These are phyloP conservation scores for Myrmophylax atrothorax DNA, from an alignment of 2,113 vertebrate species.

Conservation along the genomic window DNA sequence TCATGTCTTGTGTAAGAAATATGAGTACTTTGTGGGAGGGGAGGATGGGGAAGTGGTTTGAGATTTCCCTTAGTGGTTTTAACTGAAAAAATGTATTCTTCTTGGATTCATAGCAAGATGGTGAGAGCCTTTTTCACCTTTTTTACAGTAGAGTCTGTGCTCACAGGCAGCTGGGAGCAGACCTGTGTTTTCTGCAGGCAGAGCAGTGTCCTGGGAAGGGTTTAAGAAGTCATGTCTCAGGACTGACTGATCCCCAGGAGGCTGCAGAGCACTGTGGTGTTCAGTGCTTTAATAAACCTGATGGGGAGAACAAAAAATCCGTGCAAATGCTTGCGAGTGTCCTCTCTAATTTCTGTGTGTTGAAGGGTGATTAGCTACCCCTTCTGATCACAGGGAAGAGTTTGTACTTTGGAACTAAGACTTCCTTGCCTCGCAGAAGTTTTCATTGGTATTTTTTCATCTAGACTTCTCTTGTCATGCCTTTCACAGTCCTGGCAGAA, in stretches of 20 bases:
- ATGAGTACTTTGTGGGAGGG: background rate
- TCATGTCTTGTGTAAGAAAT: background rate
- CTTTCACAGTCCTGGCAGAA: background rate
- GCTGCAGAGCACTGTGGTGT: background rate
- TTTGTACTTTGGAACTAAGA: background rate
- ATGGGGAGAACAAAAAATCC: background rate
- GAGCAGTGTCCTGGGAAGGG: background rate
- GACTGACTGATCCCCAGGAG: background rate
- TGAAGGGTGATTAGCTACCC: background rate
- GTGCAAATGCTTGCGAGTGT: background rate
- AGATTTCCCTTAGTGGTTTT: background rate
- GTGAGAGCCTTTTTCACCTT: background rate
- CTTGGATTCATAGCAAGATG: background rate
- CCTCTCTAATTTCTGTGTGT: background rate
- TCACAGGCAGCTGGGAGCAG: background rate
- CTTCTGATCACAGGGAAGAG: background rate
- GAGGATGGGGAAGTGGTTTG: background rate
- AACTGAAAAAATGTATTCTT: background rate
- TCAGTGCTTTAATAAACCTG: background rate
- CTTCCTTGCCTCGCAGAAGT: background rate
- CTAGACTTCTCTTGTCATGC: background rate
- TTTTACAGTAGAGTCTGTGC: background rate
- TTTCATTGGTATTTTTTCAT: background rate
- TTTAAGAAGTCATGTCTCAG: background rate
- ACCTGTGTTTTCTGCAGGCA: rapidly evolving